Base-by-base conservation (phyloP, 1,140 invertebrate genomes). In the Drosophila yakuba region DNA sequence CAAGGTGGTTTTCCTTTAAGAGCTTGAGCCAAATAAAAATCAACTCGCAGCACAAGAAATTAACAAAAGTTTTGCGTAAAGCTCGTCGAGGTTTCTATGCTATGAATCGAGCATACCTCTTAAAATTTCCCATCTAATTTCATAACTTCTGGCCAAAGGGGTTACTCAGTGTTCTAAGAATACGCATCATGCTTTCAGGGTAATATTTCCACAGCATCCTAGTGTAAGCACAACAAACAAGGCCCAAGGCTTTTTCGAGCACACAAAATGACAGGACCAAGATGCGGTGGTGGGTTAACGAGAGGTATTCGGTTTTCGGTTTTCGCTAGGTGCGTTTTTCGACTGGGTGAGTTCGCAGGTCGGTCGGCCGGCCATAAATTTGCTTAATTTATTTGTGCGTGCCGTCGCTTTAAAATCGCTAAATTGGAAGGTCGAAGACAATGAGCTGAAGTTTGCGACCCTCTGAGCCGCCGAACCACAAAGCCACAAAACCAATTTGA, bases 361-460 rank as follows among this genome's bases (percentile, higher is more conserved):
- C 51, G 72, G 43, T 32, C 7, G 6, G 8, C 32, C 32, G 48
- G 59, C 61, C 76, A 88, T 88, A 88, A 88, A 88, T 88, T 88
- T 79, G 84, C 71, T 83, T 89, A 89, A 88, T 88, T 88, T 88
- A 88, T 89, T 72, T 89, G 84, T 88, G 84, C 83, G 76, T 80
- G 79, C n/a, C 67, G 43, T 50, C 43, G 38, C 51, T 71, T 78
- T 74, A 77, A 85, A 85, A 63, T 85, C 74, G 72, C 52, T 58
- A 62, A 4, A 54, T 39, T 54, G 36, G 14, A 20, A 11, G 35
- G 15, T 32, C 35, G 38, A 59, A 59, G 64, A 67, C 74, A 63
- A 66, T 48, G 44, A 44, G 28, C 28, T 45, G 61, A 17, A 41
- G 59, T 48, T 39, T 61, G 15, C 25, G 15, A 52, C 50, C 32